A percentile compares a stretch with the other conserved stretches of the same genome.
These are phyloP conservation scores for Magallana gigas DNA, from an alignment of 1,140 invertebrate genomes.

Conservation along the genomic window DNA sequence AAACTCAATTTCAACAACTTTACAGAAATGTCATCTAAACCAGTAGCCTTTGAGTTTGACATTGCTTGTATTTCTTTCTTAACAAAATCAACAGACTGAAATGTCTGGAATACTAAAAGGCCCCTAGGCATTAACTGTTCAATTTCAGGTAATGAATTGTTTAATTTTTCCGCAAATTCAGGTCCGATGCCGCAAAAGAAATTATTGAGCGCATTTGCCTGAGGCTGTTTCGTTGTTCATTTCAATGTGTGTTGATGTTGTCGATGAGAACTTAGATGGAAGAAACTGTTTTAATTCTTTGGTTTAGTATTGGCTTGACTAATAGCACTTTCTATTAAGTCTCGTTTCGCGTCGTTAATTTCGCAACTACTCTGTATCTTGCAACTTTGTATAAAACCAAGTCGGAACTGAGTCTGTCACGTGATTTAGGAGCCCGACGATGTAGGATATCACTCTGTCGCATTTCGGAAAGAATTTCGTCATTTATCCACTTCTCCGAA, in stretches of 20 bases:
- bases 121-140: conserved; percentile 33
- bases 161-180: conserved; percentile 32
- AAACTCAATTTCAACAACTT: conserved; percentile 40
- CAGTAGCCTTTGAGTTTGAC: neutral
- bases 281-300: conserved; percentile 12
- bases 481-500: neutral
- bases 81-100: conserved; percentile 24
- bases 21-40: conserved; percentile 47
- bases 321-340: neutral
- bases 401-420: neutral
- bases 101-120: conserved; percentile 37
- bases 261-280: neutral
- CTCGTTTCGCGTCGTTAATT: neutral
- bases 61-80: conserved; percentile 42
- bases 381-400: neutral
- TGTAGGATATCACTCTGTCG: neutral
- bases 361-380: neutral
- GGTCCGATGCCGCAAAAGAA: conserved; percentile 24
- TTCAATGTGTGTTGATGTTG: neutral
- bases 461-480: neutral
- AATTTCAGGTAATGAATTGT: conserved; percentile 38
- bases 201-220: neutral
- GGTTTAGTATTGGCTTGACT: neutral
- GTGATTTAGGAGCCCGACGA: conserved; percentile 1
- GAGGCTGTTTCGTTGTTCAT: neutral